Evolutionary conservation across 1,140 invertebrate species (phyloP).

Genomic region (Pantala flavescens): DNA sequence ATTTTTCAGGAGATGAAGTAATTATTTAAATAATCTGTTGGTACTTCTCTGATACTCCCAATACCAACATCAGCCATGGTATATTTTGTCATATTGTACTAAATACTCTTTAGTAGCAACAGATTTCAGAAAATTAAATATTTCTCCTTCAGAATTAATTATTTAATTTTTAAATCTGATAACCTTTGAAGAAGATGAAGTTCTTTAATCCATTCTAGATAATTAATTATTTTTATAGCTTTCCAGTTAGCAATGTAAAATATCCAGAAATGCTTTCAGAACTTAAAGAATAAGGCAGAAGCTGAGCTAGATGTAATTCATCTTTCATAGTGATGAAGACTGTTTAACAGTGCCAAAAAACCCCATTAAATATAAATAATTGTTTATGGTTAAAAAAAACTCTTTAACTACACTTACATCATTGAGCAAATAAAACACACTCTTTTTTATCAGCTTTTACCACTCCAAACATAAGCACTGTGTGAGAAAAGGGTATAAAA

Average conservation of each 20-base stretch:
- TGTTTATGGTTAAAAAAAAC: background rate
- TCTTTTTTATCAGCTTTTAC: background rate
- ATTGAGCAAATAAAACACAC: background rate
- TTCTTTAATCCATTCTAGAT: background rate
- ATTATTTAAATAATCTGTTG: background rate
- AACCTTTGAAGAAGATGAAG: background rate
- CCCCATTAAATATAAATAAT: background rate
- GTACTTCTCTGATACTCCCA: background rate
- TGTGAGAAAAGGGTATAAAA: background rate
- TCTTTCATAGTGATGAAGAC: background rate
- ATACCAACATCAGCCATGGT: background rate
- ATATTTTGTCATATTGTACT: background rate
- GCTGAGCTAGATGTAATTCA: background rate
- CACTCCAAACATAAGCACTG: background rate
- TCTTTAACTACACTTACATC: background rate
- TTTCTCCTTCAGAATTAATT: background rate
- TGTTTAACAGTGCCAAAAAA: background rate
- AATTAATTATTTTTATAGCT: background rate
- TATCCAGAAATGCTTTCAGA: background rate
- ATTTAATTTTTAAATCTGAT: background rate
- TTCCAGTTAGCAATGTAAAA: background rate
- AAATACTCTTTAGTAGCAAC: background rate
- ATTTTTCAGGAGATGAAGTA: background rate
- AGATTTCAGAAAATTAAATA: background rate
- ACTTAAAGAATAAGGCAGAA: background rate